Percentiles rank a stretch among this genome's conserved stretches.
Evolutionary conservation across 2,888 invertebrate species (phyloP).

Genomic region (Thysanoteuthis rhombus): DNA sequence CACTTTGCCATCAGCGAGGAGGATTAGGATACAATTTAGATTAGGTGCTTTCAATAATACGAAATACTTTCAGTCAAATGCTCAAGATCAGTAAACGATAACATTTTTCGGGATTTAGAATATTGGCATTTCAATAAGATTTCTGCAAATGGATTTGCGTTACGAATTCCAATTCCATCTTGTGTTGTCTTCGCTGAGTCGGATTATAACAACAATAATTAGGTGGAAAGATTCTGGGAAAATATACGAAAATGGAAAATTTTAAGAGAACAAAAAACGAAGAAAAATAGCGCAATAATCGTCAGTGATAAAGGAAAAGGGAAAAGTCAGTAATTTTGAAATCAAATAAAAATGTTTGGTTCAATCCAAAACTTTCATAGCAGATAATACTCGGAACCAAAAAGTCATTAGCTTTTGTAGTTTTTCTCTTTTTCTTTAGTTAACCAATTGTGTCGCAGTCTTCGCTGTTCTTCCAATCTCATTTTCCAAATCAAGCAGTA

Average conservation of each 20-base stretch:
- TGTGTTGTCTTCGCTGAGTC: neutral
- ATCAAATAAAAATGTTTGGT: too few species aligned
- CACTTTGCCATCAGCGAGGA: neutral
- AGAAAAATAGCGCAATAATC: too few species aligned
- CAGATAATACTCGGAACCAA: too few species aligned
- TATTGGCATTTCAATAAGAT: slow-evolving; percentile 12
- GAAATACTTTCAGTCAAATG: neutral
- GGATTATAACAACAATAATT: slow-evolving; percentile 12
- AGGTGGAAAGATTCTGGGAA: neutral
- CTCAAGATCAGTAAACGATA: neutral
- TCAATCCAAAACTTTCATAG: too few species aligned
- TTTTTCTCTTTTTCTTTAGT: too few species aligned
- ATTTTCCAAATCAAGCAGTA: too few species aligned
- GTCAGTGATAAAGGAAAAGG: too few species aligned
- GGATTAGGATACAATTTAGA: neutral
- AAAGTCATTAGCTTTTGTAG: too few species aligned
- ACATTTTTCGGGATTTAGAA: slow-evolving; percentile 12
- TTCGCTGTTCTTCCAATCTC: too few species aligned
- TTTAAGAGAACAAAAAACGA: neutral
- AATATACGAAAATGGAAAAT: neutral
- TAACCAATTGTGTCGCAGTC: too few species aligned
- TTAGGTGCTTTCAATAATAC: slow-evolving; percentile 12
- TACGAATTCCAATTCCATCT: neutral
- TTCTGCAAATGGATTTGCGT: neutral
- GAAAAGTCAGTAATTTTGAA: too few species aligned